Conservation (phyloP, 2,888 invertebrate species). For the Macroteleia sp. region DNA sequence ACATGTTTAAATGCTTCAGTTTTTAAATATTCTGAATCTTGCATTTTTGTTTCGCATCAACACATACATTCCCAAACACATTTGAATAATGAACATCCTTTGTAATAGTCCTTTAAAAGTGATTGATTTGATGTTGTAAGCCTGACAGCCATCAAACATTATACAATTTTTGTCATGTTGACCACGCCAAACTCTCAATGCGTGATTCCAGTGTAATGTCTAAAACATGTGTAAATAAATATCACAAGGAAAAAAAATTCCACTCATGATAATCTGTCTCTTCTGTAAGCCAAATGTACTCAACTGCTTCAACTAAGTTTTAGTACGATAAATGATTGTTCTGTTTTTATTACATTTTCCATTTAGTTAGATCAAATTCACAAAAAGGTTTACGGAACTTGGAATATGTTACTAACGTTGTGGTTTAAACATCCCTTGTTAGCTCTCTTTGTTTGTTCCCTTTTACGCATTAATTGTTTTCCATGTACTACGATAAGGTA, state of each 20-base stretch:
- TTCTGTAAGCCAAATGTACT: conserved; percentile 26
- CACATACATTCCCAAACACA: conserved; percentile 7
- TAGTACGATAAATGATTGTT: conserved; percentile 19
- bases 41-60: background rate
- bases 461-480: too few species aligned
- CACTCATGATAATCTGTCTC: conserved; percentile 27
- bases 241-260: conserved; percentile 13
- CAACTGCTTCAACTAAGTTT: conserved; percentile 18
- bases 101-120: too few species aligned
- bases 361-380: too few species aligned
- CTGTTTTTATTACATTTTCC: too few species aligned
- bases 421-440: too few species aligned
- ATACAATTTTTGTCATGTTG: background rate
- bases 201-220: conserved; percentile 4
- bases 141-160: background rate
- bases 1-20: background rate
- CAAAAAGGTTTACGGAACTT: background rate
- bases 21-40: background rate
- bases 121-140: background rate
- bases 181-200: background rate
- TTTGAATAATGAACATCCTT: background rate
- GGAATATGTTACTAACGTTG: too few species aligned
- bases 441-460: too few species aligned
- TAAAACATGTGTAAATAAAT: conserved; percentile 39
- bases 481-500: conserved; percentile 39